phyloP scores from a whole-genome alignment of 2,888 invertebrate species.

The Lacanobia oleracea region DNA sequence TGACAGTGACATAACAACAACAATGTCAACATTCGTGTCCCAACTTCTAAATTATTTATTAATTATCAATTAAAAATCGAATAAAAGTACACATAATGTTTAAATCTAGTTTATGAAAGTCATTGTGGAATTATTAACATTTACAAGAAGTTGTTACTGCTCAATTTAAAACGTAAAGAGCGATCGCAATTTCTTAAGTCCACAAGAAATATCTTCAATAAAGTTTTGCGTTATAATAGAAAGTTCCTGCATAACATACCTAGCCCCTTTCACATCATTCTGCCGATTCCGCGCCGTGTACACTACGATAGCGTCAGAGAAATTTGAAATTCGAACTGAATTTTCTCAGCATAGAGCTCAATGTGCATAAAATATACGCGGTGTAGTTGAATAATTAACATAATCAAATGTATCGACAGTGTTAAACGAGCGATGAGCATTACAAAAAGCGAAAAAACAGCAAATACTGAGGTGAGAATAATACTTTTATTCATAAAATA shows the following conservation, averaged over 20 bases:
- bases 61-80: background rate
- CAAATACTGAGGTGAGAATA: conserved; percentile 44
- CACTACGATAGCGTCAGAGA: conserved; percentile 26
- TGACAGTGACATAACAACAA: conserved; percentile 4
- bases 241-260: conserved; percentile 48
- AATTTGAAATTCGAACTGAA: conserved; percentile 39
- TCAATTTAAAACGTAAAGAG: conserved; percentile 6
- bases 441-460: conserved; percentile 20
- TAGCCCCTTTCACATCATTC: conserved; percentile 52
- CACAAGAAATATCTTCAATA: conserved; percentile 34
- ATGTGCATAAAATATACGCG: conserved; percentile 21
- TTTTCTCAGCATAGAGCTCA: conserved; percentile 19
- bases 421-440: conserved; percentile 52
- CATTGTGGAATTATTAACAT: background rate
- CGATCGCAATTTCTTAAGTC: conserved; percentile 25
- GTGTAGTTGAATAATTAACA: conserved; percentile 37
- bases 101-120: background rate
- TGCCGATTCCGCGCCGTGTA: conserved; percentile 21
- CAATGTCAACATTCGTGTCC: conserved; percentile 4
- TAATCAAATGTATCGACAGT: conserved; percentile 39
- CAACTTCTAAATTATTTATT: no score
- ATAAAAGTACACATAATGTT: background rate
- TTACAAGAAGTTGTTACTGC: background rate
- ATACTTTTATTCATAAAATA: background rate
- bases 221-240: conserved; percentile 41